Evolutionary conservation across 1,140 invertebrate species (phyloP).

Genomic region (Onthophagus taurus): DNA sequence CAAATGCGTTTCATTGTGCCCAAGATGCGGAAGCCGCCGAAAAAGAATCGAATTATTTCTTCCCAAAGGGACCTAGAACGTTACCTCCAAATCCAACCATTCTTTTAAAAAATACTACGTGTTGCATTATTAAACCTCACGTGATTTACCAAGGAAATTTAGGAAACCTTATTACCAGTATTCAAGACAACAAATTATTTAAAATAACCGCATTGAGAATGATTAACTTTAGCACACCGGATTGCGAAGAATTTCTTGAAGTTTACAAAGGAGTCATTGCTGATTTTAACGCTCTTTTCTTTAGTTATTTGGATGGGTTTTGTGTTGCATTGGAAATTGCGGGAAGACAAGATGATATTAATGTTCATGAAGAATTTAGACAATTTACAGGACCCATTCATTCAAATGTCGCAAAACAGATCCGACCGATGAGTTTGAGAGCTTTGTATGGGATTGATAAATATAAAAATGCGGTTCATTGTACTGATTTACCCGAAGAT

Average conservation of each 20-base stretch:
- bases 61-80: slow-evolving; percentile 32
- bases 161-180: slow-evolving; percentile 64
- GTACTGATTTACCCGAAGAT: slow-evolving; percentile 86
- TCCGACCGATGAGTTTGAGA: slow-evolving; percentile 73
- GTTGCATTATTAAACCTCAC: slow-evolving; percentile 90
- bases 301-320: slow-evolving; percentile 51
- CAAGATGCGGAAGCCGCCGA: slow-evolving; percentile 46
- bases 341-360: slow-evolving; percentile 45
- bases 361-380: slow-evolving; percentile 66
- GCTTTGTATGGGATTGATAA: slow-evolving; percentile 75
- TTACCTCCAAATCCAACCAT: slow-evolving; percentile 46
- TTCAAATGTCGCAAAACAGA: slow-evolving; percentile 75
- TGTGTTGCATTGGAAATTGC: slow-evolving; percentile 80
- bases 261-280: slow-evolving; percentile 85
- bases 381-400: slow-evolving; percentile 79
- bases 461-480: slow-evolving; percentile 83
- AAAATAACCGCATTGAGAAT: slow-evolving; percentile 70
- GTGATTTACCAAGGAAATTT: slow-evolving; percentile 61
- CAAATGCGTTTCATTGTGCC: slow-evolving; percentile 66
- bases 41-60: slow-evolving; percentile 35
- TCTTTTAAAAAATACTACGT: slow-evolving; percentile 58
- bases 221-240: slow-evolving; percentile 64
- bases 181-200: slow-evolving; percentile 64
- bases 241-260: slow-evolving; percentile 87
- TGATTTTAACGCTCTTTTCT: slow-evolving; percentile 57